Base-by-base conservation (phyloP, 2,888 invertebrate genomes). In the Junonia oenone region DNA sequence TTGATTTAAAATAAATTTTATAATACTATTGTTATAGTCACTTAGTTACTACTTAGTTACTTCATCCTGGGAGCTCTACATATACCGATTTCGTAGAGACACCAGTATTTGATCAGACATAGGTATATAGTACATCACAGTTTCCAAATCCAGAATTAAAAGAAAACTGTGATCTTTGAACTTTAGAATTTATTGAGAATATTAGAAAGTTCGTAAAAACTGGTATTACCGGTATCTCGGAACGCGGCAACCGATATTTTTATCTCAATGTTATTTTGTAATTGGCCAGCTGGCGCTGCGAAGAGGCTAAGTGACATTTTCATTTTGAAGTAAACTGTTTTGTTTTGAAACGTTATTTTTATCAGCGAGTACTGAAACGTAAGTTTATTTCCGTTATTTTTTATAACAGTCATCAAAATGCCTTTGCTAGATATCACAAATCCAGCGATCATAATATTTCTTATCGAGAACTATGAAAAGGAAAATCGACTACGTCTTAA, bases 391-490 rank as follows among this genome's bases (percentile, higher is more conserved):
- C 9, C 15, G 8, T 14, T 35, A 6, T 35, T 35, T 13, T 37
- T 9, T 37, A 13, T 14, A 37, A 9, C 15, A 15, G 8, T 17
- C 15, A 2, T 26, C 22, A 71, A 63, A 63, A 80, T 81, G 77
- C 68, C 78, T 50, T 53, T 73, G 27, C 17, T 69, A 11, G 81
- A 82, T 53, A 75, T 79, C 40, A 75, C 68, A 2, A 75, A 75
- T 19, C 81, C 81, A 0, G 69, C 68, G n/a, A 61, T 75, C 2
- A 76, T 79, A 43, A 72, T 69, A 51, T 74, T 79, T 58, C 69
- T 81, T 6, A 70, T 68, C 22, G 79, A 81, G 62, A 74, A 68
- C 49, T 76, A 77, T 60, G 76, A 78, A 40, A 78, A 72, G 48
- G 81, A 81, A 57, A 77, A 70, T 52, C 69, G 70, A 1, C 59